Evolutionary conservation across 2,888 invertebrate genomes (phyloP).

Genomic region (Panopea generosa): DNA sequence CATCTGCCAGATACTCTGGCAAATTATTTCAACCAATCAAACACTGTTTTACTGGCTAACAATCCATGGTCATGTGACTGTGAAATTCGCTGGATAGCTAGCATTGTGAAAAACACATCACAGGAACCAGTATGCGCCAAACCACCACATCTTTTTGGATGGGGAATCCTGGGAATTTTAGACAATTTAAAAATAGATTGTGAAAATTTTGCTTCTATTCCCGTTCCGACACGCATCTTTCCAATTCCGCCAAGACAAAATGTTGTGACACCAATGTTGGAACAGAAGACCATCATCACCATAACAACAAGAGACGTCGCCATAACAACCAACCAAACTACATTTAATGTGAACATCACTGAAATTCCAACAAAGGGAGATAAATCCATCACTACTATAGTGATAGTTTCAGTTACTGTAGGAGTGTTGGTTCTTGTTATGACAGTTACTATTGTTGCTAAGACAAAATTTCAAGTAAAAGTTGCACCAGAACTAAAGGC

Average conservation of each 20-base stretch:
- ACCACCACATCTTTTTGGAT: constrained; percentile 49
- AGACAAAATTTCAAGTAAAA: constrained; percentile 1
- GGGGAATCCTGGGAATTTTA: constrained; percentile 40
- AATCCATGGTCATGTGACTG: constrained; percentile 75
- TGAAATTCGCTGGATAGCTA: constrained; percentile 68
- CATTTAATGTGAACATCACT: background rate
- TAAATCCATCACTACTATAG: background rate
- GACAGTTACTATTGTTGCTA: background rate
- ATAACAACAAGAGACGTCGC: no score
- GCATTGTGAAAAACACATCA: constrained; percentile 34
- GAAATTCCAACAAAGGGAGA: constrained; percentile 11
- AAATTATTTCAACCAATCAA: constrained; percentile 52
- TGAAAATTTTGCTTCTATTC: constrained; percentile 50
- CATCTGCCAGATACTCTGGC: constrained; percentile 62
- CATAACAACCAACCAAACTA: background rate
- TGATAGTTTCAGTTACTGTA: constrained; percentile 27
- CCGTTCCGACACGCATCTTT: constrained; percentile 42
- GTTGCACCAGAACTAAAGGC: constrained; percentile 28
- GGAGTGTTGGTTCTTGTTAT: constrained; percentile 32
- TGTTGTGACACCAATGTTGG: constrained; percentile 34
- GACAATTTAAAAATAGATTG: constrained; percentile 54
- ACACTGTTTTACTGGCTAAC: constrained; percentile 45
- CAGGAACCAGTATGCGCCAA: constrained; percentile 58
- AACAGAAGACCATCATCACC: background rate
- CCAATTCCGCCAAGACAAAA: constrained; percentile 42